A percentile compares a stretch with the other conserved stretches of the same genome.
These are phyloP conservation scores for Bubo blakistoni DNA, from an alignment of 2,113 vertebrate genomes.

Conservation along the genomic window DNA sequence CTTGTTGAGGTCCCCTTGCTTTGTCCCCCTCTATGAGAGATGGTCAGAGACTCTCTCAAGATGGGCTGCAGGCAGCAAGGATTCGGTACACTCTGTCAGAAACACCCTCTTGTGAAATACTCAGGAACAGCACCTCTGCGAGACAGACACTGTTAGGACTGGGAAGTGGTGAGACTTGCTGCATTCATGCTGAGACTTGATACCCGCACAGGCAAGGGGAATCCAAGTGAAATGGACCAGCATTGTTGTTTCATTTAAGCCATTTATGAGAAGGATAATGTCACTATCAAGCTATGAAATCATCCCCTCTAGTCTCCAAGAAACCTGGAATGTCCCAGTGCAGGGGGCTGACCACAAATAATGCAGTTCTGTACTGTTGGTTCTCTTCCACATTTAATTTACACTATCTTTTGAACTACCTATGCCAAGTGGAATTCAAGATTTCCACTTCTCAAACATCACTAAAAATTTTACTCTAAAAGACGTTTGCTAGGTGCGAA, in stretches of 20 bases:
- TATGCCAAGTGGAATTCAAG: background rate
- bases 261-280: background rate
- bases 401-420: background rate
- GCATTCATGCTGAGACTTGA: background rate
- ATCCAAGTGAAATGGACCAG: background rate
- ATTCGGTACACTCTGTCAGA: background rate
- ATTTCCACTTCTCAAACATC: background rate
- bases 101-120: background rate
- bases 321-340: background rate
- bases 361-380: background rate
- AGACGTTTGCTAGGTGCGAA: background rate
- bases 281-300: background rate
- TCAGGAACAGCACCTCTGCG: background rate
- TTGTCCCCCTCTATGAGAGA: background rate
- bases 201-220: fast-evolving
- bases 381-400: background rate
- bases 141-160: background rate
- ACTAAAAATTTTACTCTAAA: background rate
- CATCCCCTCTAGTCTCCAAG: background rate
- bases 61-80: background rate
- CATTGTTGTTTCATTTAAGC: background rate
- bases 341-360: background rate
- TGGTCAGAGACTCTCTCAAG: background rate
- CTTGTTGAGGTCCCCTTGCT: background rate
- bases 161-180: background rate